phyloP scores from a whole-genome alignment of 2,113 vertebrate genomes.

The Alethe diademata region DNA sequence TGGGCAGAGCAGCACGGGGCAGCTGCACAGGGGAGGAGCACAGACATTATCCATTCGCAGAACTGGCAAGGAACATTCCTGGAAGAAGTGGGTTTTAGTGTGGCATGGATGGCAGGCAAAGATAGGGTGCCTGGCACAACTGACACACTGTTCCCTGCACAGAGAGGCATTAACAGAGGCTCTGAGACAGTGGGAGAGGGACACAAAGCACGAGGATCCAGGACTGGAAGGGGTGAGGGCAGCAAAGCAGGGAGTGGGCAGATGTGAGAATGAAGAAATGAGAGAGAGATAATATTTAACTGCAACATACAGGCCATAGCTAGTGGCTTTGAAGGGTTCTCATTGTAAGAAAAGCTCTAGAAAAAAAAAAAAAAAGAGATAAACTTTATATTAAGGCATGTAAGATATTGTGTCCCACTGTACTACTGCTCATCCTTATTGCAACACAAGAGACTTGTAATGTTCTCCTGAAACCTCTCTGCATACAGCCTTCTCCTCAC shows the following conservation, averaged over 20 bases:
- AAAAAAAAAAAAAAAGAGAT: neutral
- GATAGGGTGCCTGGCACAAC: neutral
- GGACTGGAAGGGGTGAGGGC: neutral
- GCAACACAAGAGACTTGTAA: neutral
- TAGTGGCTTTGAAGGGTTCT: neutral
- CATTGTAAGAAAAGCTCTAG: neutral
- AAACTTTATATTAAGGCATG: neutral
- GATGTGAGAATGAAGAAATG: neutral
- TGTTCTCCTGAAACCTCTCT: neutral
- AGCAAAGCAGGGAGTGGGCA: neutral
- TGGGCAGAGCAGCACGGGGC: fast-evolving
- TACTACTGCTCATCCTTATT: neutral
- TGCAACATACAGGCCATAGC: neutral
- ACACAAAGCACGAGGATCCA: neutral
- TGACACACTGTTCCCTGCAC: neutral
- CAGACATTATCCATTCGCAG: neutral
- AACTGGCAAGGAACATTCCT: neutral
- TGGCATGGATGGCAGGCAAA: neutral
- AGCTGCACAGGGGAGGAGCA: neutral
- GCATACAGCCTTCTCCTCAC: neutral
- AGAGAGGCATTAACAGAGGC: neutral
- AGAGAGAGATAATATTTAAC: neutral
- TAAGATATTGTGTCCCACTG: neutral
- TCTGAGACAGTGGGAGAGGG: neutral
- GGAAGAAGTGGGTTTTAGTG: neutral